Percentiles rank a stretch among this genome's conserved stretches.
Evolutionary conservation across 2,113 vertebrate species (phyloP).

Genomic region (western clawed frog (Xenopus tropicalis)): DNA sequence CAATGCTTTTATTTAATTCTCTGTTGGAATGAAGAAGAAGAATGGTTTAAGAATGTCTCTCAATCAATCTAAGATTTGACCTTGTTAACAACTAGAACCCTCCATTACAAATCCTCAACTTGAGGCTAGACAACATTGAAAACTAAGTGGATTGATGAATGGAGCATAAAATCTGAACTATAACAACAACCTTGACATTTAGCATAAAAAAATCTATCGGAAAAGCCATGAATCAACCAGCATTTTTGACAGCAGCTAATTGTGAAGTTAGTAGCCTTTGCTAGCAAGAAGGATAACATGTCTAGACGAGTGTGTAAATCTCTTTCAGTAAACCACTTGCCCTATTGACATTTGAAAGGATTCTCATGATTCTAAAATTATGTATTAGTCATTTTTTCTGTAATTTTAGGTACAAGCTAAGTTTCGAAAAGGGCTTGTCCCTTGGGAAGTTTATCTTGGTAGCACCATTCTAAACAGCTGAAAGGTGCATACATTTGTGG

Average conservation of each 20-base stretch:
- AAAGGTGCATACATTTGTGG: too few species aligned
- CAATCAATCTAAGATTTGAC: constrained; percentile 26
- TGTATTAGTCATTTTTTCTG: too few species aligned
- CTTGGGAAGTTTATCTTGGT: too few species aligned
- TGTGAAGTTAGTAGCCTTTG: constrained; percentile 4
- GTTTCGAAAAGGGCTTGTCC: too few species aligned
- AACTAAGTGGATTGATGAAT: constrained; percentile 36
- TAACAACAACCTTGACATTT: constrained; percentile 33
- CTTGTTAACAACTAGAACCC: constrained; percentile 23
- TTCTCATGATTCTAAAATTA: too few species aligned
- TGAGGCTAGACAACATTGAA: constrained; percentile 15
- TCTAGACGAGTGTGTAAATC: background rate
- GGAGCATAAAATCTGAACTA: constrained; percentile 22
- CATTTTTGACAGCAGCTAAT: constrained; percentile 22
- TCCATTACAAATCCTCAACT: constrained; percentile 31
- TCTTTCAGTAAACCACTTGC: background rate
- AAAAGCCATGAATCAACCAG: constrained; percentile 20
- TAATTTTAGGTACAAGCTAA: too few species aligned
- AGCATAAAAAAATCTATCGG: constrained; percentile 12
- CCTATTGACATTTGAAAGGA: background rate
- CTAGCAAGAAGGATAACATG: background rate
- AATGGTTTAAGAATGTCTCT: constrained; percentile 11
- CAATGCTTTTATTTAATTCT: background rate
- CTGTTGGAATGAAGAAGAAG: constrained; percentile 15
- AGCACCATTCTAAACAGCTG: too few species aligned